Evolutionary conservation across 2,113 vertebrate genomes (phyloP).

Genomic region (Plotosus lineatus): DNA sequence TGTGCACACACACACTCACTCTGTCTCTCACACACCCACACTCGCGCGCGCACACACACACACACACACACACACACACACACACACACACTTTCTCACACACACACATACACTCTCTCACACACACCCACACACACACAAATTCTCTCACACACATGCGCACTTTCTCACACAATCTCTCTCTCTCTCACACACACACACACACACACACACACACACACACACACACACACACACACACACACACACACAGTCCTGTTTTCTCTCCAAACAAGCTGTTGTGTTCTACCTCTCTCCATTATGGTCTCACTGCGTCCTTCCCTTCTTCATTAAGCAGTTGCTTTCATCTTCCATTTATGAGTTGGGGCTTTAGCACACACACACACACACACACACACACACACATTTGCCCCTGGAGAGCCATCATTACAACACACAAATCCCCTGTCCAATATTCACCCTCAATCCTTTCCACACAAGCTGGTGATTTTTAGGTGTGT

Average conservation of each 20-base stretch:
- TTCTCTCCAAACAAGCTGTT: neutral
- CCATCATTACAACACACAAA: constrained; percentile 19
- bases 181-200: no score
- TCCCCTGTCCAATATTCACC: constrained; percentile 1
- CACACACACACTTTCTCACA: no score
- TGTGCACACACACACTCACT: no score
- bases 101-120: no score
- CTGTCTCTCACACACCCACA: no score
- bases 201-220: no score
- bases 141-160: no score
- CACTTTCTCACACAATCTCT: no score
- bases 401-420: constrained; percentile 7
- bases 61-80: no score
- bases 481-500: neutral
- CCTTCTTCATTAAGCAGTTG: constrained; percentile 4
- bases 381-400: constrained; percentile 8
- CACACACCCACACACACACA: no score
- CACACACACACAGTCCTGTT: neutral
- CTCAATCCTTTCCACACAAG: neutral
- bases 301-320: neutral
- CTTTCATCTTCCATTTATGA: neutral
- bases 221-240: neutral
- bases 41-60: no score
- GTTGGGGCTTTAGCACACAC: neutral
- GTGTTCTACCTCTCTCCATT: neutral